A percentile compares a stretch with the other conserved stretches of the same genome.
Evolutionary conservation across 37 sponge, comb jelly and placozoan species (phyloP).

Genomic region (Petrosia ficiformis): DNA sequence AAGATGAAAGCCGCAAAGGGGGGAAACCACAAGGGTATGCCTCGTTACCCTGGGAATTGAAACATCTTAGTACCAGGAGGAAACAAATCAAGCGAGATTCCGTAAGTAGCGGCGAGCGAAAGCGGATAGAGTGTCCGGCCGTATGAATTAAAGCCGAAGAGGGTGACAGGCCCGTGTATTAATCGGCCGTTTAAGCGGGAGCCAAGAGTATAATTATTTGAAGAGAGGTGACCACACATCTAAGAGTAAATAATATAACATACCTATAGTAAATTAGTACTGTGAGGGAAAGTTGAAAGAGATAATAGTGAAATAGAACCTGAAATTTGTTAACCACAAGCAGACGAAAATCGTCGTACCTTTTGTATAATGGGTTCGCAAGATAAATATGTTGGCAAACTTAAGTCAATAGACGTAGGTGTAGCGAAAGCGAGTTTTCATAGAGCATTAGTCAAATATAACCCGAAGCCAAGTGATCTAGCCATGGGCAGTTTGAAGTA

Average conservation of each 20-base stretch:
- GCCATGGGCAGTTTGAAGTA: constrained; percentile 70
- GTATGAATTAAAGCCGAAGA: constrained; percentile 42
- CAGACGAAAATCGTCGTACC: constrained; percentile 77
- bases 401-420: constrained; percentile 72
- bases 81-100: constrained; percentile 74
- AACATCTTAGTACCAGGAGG: constrained; percentile 77
- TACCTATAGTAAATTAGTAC: constrained; percentile 79
- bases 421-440: constrained; percentile 74
- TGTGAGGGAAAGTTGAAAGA: constrained; percentile 87
- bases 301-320: constrained; percentile 66
- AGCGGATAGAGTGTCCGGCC: constrained; percentile 13
- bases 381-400: constrained; percentile 71
- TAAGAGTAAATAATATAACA: constrained; percentile 47
- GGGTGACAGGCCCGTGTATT: constrained; percentile 68
- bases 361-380: constrained; percentile 86
- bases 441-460: constrained; percentile 57
- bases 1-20: constrained; percentile 12
- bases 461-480: constrained; percentile 89
- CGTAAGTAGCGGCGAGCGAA: constrained; percentile 83
- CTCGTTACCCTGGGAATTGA: constrained; percentile 48
- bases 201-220: constrained; percentile 63
- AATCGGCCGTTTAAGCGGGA: not conserved
- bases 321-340: constrained; percentile 64
- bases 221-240: constrained; percentile 80
- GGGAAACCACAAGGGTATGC: constrained; percentile 1